Evolutionary conservation across 2,113 vertebrate genomes (phyloP).

Genomic region (Poecile atricapillus): DNA sequence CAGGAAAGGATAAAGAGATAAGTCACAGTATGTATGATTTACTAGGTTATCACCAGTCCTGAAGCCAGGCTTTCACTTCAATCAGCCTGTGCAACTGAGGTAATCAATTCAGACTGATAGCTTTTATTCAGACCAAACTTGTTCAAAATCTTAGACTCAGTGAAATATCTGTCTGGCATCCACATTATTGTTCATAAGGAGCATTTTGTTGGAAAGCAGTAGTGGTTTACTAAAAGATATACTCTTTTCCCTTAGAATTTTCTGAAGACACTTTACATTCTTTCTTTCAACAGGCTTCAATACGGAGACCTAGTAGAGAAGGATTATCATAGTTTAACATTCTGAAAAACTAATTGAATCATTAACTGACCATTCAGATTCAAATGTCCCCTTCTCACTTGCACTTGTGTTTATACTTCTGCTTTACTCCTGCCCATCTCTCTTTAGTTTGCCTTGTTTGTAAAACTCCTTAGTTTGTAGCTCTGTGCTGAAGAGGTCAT

Average conservation of each 20-base stretch:
- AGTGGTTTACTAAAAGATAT: slow-evolving; percentile 45
- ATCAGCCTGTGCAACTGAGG: background rate
- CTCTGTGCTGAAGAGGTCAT: slow-evolving; percentile 66
- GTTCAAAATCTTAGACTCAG: background rate
- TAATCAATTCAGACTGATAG: background rate
- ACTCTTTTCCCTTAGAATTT: slow-evolving; percentile 20
- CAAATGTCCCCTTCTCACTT: slow-evolving; percentile 75
- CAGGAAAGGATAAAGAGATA: background rate
- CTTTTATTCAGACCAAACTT: background rate
- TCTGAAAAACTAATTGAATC: slow-evolving; percentile 81
- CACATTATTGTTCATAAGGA: background rate
- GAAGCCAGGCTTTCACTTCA: background rate
- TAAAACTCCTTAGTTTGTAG: slow-evolving; percentile 63
- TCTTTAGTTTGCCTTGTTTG: slow-evolving; percentile 70
- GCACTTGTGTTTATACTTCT: slow-evolving; percentile 70
- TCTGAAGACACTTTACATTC: slow-evolving; percentile 58
- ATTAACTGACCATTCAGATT: slow-evolving; percentile 84
- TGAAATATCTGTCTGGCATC: slow-evolving; percentile 28
- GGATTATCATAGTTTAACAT: slow-evolving; percentile 79
- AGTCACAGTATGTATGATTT: background rate
- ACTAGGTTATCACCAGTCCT: background rate
- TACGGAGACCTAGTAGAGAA: slow-evolving; percentile 65
- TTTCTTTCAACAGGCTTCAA: slow-evolving; percentile 64
- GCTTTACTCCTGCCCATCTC: slow-evolving; percentile 47
- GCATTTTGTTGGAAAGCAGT: slow-evolving; percentile 25